phyloP scores from a whole-genome alignment of 1,140 invertebrate genomes.

The Acromyrmex heyeri region DNA sequence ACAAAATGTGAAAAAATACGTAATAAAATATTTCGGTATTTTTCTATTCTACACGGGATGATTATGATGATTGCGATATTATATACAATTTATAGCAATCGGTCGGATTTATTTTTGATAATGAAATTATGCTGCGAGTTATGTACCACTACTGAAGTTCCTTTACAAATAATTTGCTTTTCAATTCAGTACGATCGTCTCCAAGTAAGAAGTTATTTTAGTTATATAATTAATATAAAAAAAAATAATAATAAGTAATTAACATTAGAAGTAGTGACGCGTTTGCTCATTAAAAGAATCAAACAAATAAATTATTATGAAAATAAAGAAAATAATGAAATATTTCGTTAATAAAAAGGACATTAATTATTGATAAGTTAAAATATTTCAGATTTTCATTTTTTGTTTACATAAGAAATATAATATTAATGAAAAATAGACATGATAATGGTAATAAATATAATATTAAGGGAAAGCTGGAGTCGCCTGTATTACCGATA shows the following conservation, averaged over 20 bases:
- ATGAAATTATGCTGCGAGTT: constrained; percentile 46
- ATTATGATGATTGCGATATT: constrained; percentile 54
- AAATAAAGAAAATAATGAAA: too few relatives aligned
- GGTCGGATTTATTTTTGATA: constrained; percentile 33
- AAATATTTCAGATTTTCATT: too few relatives aligned
- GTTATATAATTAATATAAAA: neutral
- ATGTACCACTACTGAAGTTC: constrained; percentile 40
- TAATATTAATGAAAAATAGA: too few relatives aligned
- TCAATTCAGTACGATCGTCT: constrained; percentile 36
- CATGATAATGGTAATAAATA: too few relatives aligned
- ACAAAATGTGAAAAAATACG: constrained; percentile 28
- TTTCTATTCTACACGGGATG: constrained; percentile 26
- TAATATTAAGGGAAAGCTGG: too few relatives aligned
- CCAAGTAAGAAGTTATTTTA: constrained; percentile 58
- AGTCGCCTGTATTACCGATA: too few relatives aligned
- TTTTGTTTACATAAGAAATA: too few relatives aligned
- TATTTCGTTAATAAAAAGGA: too few relatives aligned
- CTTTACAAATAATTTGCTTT: constrained; percentile 53
- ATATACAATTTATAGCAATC: constrained; percentile 53
- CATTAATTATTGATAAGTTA: too few relatives aligned
- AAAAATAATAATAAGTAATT: neutral
- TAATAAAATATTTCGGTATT: constrained; percentile 42
- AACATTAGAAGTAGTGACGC: too few relatives aligned
- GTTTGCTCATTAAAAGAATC: too few relatives aligned
- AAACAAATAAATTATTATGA: too few relatives aligned